Evolutionary conservation across 2,888 invertebrate genomes (phyloP), one percentile per base, ranked within the genome.

Genomic region (Eupeodes latifasciatus): DNA sequence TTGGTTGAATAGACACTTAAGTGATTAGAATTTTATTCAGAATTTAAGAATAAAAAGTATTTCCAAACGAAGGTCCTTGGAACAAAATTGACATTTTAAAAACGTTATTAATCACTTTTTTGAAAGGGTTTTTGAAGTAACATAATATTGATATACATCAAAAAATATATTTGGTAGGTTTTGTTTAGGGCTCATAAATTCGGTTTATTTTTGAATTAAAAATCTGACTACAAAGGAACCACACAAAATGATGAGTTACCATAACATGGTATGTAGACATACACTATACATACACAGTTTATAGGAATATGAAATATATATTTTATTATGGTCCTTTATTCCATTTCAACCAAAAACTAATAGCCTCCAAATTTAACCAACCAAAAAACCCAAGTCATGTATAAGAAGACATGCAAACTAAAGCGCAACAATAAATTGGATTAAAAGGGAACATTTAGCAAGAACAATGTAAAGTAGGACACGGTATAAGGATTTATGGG

Each of bases 401-500:
- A 55, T 47, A 51, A 74, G 78, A 78, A 88, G 88, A 88, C 88
- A 88, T 88, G 88, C 88, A 88, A 88, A 88, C 88, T 88, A 85
- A 85, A 88, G 88, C 88, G 89, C 85, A 89, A 87, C 83, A 86
- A 87, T 84, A 90, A 90, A 89, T 89, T 87, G 85, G 86, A 87
- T 89, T 90, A 89, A 89, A 90, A 90, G 85, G 85, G 89, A 86
- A 85, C 89, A 90, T 90, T 89, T 89, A 89, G 87, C 82, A 89
- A 72, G 89, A 89, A 87, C 90, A 88, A 89, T 89, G 89, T 89
- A 89, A 89, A 89, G 89, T 89, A 81, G 89, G 87, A 90, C 90
- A 89, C 87, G 87, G 89, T 62, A 71, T 71, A 89, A 90, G 89
- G 90, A 90, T 90, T 90, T 90, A 90, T 90, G 90, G 90, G 87